Base-by-base conservation (phyloP, 1,140 invertebrate genomes). In the Matsumurasca onukii region DNA sequence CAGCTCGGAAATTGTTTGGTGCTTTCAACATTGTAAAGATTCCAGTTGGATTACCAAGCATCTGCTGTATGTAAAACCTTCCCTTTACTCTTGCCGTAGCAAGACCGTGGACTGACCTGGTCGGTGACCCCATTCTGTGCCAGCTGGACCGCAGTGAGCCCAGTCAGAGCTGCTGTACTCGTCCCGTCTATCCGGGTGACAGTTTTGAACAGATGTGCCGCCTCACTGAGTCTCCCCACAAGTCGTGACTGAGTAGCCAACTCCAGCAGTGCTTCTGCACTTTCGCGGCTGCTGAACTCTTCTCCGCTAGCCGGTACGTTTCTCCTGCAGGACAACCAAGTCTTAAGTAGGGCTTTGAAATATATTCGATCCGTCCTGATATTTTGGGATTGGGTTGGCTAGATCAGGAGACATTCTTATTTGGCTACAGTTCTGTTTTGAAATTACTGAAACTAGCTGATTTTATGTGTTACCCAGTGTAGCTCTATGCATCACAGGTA, bases 181-280 rank as follows among this genome's bases (percentile, higher is more conserved):
- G 89, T 89, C 69, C 93, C 91, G 75, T 97, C 91, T 12, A 93
- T 80, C 79, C 92, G 91, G 64, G 91, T 87, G 1, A 93, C 90
- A 67, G 85, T 88, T 76, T 88, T 89, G 78, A 91, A 95, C 76
- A 88, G 89, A 61, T 87, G 86, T 67, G 89, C 83, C 0, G 94
- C 92, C 73, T 97, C 93, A 74, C 89, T 89, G 13, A 86, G 79
- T 76, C 90, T 91, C 1, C 86, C 86, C 77, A 89, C 84, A 17
- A 92, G 78, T 24, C 91, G 77, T 73, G 87, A 86, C 74, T 97
- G 86, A 78, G 91, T 88, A 0, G 93, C 96, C 3, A 96, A 80
- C 79, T 97, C 93, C 20, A 84, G 82, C 74, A 93, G 87, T 66
- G 91, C 84, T 24, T 89, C 86, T 3, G 88, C 82, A 80, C 85